These are phyloP conservation scores for Disparrhopalites patrizii DNA, from an alignment of 2,888 invertebrate species.

Conservation along the genomic window DNA sequence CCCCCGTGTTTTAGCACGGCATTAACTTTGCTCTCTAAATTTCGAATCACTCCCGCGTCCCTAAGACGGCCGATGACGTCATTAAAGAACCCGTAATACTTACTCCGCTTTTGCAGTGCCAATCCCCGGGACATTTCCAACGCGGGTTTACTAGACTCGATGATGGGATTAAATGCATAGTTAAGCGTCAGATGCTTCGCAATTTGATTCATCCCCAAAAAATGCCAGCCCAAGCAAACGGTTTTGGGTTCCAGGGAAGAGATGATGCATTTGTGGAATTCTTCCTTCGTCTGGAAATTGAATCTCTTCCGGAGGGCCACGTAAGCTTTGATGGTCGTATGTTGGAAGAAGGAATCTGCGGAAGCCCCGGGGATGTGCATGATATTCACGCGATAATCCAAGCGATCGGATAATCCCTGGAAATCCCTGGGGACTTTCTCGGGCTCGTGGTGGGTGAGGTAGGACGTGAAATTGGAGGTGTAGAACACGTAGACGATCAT, in stretches of 20 bases:
- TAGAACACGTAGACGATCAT: not conserved
- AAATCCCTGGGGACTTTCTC: constrained; percentile 1
- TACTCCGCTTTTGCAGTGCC: not conserved
- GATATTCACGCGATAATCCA: not conserved
- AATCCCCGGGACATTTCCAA: not conserved
- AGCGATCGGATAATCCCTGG: not conserved
- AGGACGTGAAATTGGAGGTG: not conserved
- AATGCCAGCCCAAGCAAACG: not conserved
- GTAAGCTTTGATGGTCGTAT: not conserved
- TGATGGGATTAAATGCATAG: not conserved
- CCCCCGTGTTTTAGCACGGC: no score
- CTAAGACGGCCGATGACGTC: not conserved
- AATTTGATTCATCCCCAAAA: not conserved
- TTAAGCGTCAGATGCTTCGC: not conserved
- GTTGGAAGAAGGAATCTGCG: not conserved
- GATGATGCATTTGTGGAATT: not conserved
- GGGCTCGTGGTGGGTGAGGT: not conserved
- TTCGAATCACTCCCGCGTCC: not conserved
- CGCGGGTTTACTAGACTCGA: not conserved
- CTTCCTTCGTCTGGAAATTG: not conserved
- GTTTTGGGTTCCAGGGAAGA: not conserved
- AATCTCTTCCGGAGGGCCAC: not conserved
- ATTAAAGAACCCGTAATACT: not conserved
- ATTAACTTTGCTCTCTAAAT: no score
- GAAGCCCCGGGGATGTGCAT: not conserved